phyloP scores from a whole-genome alignment of 2,113 vertebrate genomes.

The Labrus mixtus region DNA sequence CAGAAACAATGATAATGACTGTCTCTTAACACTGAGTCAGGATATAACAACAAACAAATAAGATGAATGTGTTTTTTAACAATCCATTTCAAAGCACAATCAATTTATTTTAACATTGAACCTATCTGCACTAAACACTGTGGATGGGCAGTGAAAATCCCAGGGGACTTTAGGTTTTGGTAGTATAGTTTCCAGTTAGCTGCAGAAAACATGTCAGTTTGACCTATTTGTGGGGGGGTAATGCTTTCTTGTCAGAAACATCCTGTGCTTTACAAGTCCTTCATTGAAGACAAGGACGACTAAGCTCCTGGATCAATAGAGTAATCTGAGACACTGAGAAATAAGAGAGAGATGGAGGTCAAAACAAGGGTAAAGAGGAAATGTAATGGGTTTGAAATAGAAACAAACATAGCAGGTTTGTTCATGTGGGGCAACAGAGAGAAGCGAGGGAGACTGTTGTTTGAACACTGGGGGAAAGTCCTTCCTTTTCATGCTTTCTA shows the following conservation, averaged over 20 bases:
- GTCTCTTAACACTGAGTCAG: too few species aligned
- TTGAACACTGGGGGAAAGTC: slow-evolving; percentile 53
- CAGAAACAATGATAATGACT: too few species aligned
- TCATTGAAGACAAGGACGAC: slow-evolving; percentile 27
- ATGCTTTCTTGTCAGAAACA: slow-evolving; percentile 44
- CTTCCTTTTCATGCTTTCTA: slow-evolving; percentile 60
- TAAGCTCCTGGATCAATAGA: slow-evolving; percentile 41
- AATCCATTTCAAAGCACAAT: too few species aligned
- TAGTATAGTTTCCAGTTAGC: not conserved
- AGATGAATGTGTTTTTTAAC: too few species aligned
- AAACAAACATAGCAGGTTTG: slow-evolving; percentile 18
- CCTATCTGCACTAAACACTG: not conserved
- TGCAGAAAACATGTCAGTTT: not conserved
- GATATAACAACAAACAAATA: too few species aligned
- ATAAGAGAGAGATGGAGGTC: slow-evolving; percentile 13
- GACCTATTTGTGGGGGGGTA: slow-evolving; percentile 28
- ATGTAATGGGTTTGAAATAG: slow-evolving; percentile 38
- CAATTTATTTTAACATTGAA: too few species aligned
- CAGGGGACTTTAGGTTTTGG: not conserved
- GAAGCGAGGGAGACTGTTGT: slow-evolving; percentile 18
- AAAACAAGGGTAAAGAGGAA: slow-evolving; percentile 19
- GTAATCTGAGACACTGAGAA: slow-evolving; percentile 22
- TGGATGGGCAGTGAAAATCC: not conserved
- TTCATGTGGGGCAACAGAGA: slow-evolving; percentile 9
- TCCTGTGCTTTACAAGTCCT: slow-evolving; percentile 25